Evolutionary conservation across 2,888 invertebrate genomes (phyloP).

Genomic region (Lottia gigantea): DNA sequence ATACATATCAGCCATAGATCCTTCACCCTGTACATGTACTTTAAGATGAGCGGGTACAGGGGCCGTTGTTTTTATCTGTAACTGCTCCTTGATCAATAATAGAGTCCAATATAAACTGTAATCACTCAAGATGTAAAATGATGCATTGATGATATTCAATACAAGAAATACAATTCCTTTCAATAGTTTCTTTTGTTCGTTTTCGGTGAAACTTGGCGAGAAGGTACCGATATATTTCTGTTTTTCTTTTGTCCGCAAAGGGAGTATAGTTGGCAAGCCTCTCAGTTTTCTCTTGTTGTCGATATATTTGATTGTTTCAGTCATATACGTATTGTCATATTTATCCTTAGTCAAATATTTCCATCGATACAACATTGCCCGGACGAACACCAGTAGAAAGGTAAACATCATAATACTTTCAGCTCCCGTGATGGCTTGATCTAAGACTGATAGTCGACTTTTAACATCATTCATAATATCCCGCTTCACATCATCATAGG

Average conservation of each 20-base stretch:
- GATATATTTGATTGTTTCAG: conserved; percentile 56
- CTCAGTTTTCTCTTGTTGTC: conserved; percentile 58
- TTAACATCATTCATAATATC: conserved; percentile 53
- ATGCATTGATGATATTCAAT: conserved; percentile 78
- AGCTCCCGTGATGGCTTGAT: conserved; percentile 30
- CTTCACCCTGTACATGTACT: conserved; percentile 76
- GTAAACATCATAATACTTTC: conserved; percentile 44
- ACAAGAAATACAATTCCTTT: conserved; percentile 74
- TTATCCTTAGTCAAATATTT: conserved; percentile 57
- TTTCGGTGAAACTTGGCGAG: conserved; percentile 70
- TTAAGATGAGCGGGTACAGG: conserved; percentile 65
- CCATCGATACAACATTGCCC: conserved; percentile 31
- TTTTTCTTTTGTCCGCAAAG: conserved; percentile 63
- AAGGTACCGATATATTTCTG: conserved; percentile 66
- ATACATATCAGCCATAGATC: conserved; percentile 77
- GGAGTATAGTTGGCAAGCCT: conserved; percentile 65
- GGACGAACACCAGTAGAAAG: conserved; percentile 45
- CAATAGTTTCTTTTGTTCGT: conserved; percentile 74
- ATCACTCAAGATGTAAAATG: conserved; percentile 81
- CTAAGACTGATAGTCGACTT: conserved; percentile 32
- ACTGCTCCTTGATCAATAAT: conserved; percentile 69
- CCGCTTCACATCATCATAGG: conserved; percentile 48
- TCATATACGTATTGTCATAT: conserved; percentile 67
- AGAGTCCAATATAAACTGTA: conserved; percentile 85
- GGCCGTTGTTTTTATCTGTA: conserved; percentile 59